These are phyloP conservation scores for Crotalus horridus DNA, from an alignment of 2,113 vertebrate species.

Conservation along the genomic window DNA sequence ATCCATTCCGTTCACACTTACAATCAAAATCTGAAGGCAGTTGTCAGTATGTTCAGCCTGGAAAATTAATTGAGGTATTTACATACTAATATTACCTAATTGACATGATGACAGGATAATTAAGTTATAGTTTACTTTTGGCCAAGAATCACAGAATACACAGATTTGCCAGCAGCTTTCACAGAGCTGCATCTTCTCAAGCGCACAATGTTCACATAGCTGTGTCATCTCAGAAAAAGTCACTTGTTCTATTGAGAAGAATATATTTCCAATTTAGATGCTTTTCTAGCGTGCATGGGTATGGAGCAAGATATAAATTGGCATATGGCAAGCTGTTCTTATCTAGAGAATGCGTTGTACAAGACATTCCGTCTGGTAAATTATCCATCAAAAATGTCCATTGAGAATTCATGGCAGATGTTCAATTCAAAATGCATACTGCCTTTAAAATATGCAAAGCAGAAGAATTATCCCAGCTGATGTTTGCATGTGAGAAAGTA, in stretches of 20 bases:
- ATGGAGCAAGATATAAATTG: conserved; percentile 8
- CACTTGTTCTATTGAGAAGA: conserved; percentile 42
- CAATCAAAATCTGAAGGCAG: conserved; percentile 25
- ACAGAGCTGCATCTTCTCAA: conserved; percentile 10
- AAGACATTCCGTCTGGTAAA: conserved; percentile 15
- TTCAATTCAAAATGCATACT: not conserved
- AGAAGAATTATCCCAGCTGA: not conserved
- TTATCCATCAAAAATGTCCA: not conserved
- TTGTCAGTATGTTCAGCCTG: conserved; percentile 64
- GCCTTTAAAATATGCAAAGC: not conserved
- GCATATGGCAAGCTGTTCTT: conserved; percentile 20
- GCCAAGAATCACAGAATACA: conserved; percentile 35
- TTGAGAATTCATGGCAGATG: conserved; percentile 16
- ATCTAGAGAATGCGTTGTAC: conserved; percentile 30
- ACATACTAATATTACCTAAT: conserved; percentile 69
- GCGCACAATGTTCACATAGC: conserved; percentile 32
- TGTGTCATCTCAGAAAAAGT: conserved; percentile 17
- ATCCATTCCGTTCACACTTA: not conserved
- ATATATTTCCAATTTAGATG: conserved; percentile 24
- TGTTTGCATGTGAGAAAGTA: not conserved
- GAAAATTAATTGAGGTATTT: conserved; percentile 68
- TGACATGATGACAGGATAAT: conserved; percentile 61
- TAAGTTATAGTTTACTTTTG: conserved; percentile 56
- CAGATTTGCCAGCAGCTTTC: conserved; percentile 38
- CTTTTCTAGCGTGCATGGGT: not conserved